Evolutionary conservation across 1,140 invertebrate genomes (phyloP), one percentile per base, ranked within the genome.

Genomic region (Pachypsylla venusta): DNA sequence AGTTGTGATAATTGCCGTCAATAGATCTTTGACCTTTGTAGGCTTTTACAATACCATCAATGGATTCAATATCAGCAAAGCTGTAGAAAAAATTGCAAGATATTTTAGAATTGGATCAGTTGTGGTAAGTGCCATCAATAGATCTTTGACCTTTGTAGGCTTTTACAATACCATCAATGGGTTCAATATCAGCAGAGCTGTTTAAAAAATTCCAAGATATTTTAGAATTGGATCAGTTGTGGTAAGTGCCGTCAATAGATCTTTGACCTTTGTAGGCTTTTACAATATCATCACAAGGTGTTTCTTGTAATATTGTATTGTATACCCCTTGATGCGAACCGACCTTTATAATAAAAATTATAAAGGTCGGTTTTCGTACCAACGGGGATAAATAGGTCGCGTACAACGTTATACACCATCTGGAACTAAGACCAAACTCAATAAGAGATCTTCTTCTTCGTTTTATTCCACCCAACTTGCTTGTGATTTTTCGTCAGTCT

Each of bases 121-220:
- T n/a, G 42, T 48, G 42, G 42, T 48, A 48, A 48, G 42, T 3
- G 42, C 42, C 42, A 7, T 22, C n/a, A 48, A 48, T 22, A n/a
- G 42, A n/a, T 19, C n/a, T 48, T 22, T 48, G 42, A 19, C 5
- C n/a, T 22, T 5, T n/a, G 16, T 48, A 4, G 42, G 42, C 4
- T 19, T 22, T 22, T 48, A 48, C 42, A 48, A 19, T 22, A 48
- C 7, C 4, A 3, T 7, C 4, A 48, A 48, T 22, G 42, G 42
- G 22, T 48, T 48, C 42, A 48, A 48, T 19, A 48, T 22, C 7
- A 48, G 42, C 42, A n/a, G 42, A 4, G 22, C 4, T 5, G 42
- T 48, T 5, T n/a, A 48, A 10, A 48, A 48, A 19, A 48, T 48
- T 3, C 42, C 42, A 4, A n/a, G 42, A n/a, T 48, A 10, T 19